Percentiles rank a stretch among this genome's conserved stretches.
These are phyloP conservation scores for Meteorus sp. DNA, from an alignment of 1,140 invertebrate genomes.

Conservation along the genomic window DNA sequence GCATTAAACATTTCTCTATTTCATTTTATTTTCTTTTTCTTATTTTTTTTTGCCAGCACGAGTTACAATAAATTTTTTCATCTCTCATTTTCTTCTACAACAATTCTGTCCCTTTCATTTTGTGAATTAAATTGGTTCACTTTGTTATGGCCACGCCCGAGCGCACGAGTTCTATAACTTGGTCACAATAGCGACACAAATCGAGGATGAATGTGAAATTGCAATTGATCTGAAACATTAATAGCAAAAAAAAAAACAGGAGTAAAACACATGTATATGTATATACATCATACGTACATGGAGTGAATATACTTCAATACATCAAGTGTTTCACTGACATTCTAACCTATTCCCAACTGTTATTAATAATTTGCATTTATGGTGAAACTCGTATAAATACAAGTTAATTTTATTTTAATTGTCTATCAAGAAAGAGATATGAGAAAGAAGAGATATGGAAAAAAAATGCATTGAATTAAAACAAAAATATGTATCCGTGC, in stretches of 20 bases:
- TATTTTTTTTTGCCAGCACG: too few relatives aligned
- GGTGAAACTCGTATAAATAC: constrained; percentile 8
- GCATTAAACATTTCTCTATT: too few relatives aligned
- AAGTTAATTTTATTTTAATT: too few relatives aligned
- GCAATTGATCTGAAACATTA: constrained; percentile 39
- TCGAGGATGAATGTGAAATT: constrained; percentile 42
- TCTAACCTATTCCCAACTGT: neutral
- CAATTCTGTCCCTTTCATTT: neutral
- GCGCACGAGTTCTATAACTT: too few relatives aligned
- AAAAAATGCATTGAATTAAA: neutral
- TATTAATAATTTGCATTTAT: constrained; percentile 18
- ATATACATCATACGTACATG: too few relatives aligned
- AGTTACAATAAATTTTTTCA: constrained; percentile 34
- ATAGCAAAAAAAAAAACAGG: neutral
- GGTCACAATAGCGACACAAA: too few relatives aligned
- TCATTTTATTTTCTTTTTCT: too few relatives aligned
- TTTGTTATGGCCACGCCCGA: constrained; percentile 54
- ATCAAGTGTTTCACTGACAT: too few relatives aligned
- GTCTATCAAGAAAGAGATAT: too few relatives aligned
- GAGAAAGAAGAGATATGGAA: neutral
- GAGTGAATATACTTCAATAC: too few relatives aligned
- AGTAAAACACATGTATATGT: too few relatives aligned
- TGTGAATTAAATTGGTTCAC: constrained; percentile 13
- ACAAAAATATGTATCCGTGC: constrained; percentile 1
- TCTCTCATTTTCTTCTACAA: neutral